phyloP scores from a whole-genome alignment of 2,113 vertebrate genomes.

The Hippocampus mohnikei region DNA sequence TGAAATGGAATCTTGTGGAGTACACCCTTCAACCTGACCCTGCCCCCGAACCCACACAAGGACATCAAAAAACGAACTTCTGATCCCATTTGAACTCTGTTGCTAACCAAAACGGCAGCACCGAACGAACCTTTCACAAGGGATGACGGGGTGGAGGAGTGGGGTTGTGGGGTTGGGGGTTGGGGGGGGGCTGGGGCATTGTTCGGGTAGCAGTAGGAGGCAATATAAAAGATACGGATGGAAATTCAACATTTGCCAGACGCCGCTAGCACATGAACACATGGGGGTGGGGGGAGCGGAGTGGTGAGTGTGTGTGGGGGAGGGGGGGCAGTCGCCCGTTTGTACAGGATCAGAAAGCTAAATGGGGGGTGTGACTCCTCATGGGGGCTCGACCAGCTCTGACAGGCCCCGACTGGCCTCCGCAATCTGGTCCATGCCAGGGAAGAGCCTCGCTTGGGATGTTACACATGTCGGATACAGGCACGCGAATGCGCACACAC shows the following conservation, averaged over 20 bases:
- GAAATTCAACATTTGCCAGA: conserved; percentile 98
- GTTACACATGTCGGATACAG: conserved; percentile 48
- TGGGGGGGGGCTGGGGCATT: conserved; percentile 75
- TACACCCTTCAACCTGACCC: too few relatives aligned
- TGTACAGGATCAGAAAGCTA: conserved; percentile 82
- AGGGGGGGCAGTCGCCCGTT: conserved; percentile 81
- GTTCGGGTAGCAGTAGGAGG: conserved; percentile 91
- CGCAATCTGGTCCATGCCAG: conserved; percentile 72
- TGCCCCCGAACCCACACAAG: neutral
- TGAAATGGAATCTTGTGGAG: neutral
- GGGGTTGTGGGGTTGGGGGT: too few relatives aligned
- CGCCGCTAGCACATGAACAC: conserved; percentile 86
- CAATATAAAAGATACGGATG: conserved; percentile 91
- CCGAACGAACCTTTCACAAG: neutral
- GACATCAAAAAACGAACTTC: neutral
- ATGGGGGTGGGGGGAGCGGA: conserved; percentile 43
- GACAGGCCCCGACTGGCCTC: conserved; percentile 51
- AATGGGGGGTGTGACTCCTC: conserved; percentile 80
- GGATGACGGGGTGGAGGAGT: neutral
- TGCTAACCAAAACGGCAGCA: neutral
- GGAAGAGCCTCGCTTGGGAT: conserved; percentile 64
- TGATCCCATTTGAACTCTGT: neutral
- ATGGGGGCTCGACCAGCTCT: conserved; percentile 51
- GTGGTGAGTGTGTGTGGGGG: conserved; percentile 46
- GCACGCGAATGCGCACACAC: too few relatives aligned